Base-by-base conservation (phyloP, 2,888 invertebrate genomes). In the Zaprionus lineosus region DNA sequence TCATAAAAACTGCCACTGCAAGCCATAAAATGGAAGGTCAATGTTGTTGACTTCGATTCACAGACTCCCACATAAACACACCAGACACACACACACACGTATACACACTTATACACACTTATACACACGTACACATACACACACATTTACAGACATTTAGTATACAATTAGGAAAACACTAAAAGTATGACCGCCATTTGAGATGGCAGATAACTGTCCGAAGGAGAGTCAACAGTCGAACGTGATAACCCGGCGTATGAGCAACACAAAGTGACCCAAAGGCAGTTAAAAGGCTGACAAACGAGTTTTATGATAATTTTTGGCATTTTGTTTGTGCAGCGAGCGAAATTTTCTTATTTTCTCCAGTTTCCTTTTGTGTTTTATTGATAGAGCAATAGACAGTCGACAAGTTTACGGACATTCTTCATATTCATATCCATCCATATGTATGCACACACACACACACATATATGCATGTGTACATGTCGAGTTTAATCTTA, bases 321-420 rank as follows among this genome's bases (percentile, higher is more conserved):
- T 9, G 14, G 24, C 21, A 12, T 55, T 60, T 52, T 31, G 39
- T 46, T 51, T 43, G 16, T 36, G 34, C 11, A 37, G 21, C 24
- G 33, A n/a, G 16, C 14, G 39, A 59, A 61, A 52, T 64, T 62
- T 64, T 40, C 60, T n/a, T n/a, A n/a, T n/a, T n/a, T n/a, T n/a
- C n/a, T n/a, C n/a, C n/a, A n/a, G n/a, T n/a, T n/a, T n/a, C n/a
- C n/a, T n/a, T n/a, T n/a, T n/a, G n/a, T n/a, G n/a, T n/a, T 62
- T 82, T 74, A 82, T 77, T 53, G 53, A 37, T 26, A 34, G n/a
- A n/a, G n/a, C n/a, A 8, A 11, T 39, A 28, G 14, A 56, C 52
- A 55, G 52, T 40, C 18, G 47, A 33, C 6, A 12, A 12, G 14
- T 21, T 6, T 9, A 18, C n/a, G n/a, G n/a, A n/a, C n/a, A n/a